phyloP scores from a whole-genome alignment of 2,797 vertebrate species.

The Anguilla anguilla region DNA sequence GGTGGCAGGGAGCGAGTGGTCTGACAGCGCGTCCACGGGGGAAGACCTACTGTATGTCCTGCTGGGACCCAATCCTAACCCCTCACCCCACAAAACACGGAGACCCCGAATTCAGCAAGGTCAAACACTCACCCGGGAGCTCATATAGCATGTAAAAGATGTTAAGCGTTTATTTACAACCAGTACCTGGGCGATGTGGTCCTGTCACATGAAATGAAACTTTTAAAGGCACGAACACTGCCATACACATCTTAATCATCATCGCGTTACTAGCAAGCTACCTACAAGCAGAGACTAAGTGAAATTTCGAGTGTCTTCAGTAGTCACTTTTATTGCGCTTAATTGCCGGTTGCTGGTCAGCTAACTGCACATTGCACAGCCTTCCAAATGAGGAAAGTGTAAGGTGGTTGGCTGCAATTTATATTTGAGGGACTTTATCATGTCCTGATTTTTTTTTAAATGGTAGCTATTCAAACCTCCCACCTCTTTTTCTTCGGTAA shows the following conservation, averaged over 20 bases:
- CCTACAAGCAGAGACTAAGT: too few relatives aligned
- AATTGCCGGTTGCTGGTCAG: too few relatives aligned
- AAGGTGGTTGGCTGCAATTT: too few relatives aligned
- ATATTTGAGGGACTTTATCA: too few relatives aligned
- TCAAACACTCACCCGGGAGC: constrained; percentile 13
- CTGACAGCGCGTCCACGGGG: neutral
- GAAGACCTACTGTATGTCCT: constrained; percentile 21
- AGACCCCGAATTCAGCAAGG: neutral
- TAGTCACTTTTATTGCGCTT: too few relatives aligned
- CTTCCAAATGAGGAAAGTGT: too few relatives aligned
- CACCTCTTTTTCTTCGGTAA: neutral
- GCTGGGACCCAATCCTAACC: neutral
- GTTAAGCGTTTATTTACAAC: neutral
- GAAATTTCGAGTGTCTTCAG: too few relatives aligned
- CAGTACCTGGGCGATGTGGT: neutral
- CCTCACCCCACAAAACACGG: neutral
- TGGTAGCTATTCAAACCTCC: too few relatives aligned
- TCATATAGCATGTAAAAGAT: constrained; percentile 5
- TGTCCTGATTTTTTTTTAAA: too few relatives aligned
- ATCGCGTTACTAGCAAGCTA: too few relatives aligned
- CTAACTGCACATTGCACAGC: too few relatives aligned
- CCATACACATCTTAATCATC: too few relatives aligned
- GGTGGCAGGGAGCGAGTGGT: constrained; percentile 24
- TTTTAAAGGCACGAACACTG: neutral
- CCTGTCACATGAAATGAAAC: constrained; percentile 3